phyloP scores from a whole-genome alignment of 2,888 invertebrate genomes.

The Diplazon laetatorius region DNA sequence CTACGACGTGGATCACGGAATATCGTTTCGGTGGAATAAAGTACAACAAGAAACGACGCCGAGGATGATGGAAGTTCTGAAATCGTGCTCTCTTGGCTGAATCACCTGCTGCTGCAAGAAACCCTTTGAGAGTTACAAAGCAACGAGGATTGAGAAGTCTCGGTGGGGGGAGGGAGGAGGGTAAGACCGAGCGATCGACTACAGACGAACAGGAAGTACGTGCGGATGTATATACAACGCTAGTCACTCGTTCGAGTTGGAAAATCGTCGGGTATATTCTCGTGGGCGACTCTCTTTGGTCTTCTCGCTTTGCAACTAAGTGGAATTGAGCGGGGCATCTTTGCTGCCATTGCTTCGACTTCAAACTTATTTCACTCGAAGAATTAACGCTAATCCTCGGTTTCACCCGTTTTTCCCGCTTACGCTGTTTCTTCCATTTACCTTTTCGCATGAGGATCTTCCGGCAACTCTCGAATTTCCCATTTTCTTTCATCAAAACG shows the following conservation, averaged over 20 bases:
- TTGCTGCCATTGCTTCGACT: conserved; percentile 63
- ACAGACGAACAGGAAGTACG: conserved; percentile 13
- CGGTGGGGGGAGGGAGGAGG: conserved; percentile 14
- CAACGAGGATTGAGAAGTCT: conserved; percentile 39
- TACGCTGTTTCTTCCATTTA: conserved; percentile 3
- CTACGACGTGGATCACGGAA: neutral
- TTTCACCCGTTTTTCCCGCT: conserved; percentile 48
- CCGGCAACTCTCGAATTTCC: neutral
- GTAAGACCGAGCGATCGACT: conserved; percentile 43
- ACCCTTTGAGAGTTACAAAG: conserved; percentile 41
- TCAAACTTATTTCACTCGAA: conserved; percentile 63
- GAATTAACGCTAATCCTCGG: conserved; percentile 74
- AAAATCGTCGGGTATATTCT: conserved; percentile 46
- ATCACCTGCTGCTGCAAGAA: conserved; percentile 18
- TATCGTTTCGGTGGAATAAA: conserved; percentile 3
- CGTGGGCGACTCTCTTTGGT: conserved; percentile 36
- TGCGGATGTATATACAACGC: conserved; percentile 17
- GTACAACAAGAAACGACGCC: conserved; percentile 24
- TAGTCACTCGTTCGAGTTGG: conserved; percentile 22
- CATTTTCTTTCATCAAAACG: no score
- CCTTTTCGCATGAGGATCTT: conserved; percentile 8
- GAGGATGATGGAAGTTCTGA: conserved; percentile 27
- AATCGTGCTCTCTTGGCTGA: neutral
- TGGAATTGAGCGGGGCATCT: conserved; percentile 25
- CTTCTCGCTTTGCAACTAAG: conserved; percentile 41